These are phyloP conservation scores for Triplophysa yarkandensis DNA, from an alignment of 2,797 vertebrate genomes.

Conservation along the genomic window DNA sequence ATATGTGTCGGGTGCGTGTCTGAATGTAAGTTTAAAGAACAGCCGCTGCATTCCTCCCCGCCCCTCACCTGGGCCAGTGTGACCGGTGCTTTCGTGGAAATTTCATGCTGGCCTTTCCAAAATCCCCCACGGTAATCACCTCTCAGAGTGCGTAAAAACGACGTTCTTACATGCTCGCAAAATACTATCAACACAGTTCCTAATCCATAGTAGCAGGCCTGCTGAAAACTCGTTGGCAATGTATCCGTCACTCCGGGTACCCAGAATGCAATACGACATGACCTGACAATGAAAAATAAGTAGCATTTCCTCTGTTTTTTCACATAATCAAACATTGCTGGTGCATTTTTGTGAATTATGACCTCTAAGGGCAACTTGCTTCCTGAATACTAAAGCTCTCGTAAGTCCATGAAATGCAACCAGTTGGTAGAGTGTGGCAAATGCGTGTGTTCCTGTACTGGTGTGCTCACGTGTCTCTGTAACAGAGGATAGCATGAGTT, in stretches of 20 bases:
- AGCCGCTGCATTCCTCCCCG: conserved; percentile 65
- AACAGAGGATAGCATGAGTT: conserved; percentile 35
- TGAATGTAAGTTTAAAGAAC: conserved; percentile 73
- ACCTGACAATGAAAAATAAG: conserved; percentile 37
- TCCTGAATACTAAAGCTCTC: conserved; percentile 48
- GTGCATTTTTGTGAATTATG: conserved; percentile 33
- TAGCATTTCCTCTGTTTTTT: conserved; percentile 48
- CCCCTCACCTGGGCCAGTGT: conserved; percentile 73
- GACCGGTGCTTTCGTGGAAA: conserved; percentile 58
- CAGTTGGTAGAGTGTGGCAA: conserved; percentile 52
- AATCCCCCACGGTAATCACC: conserved; percentile 54
- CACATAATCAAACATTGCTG: conserved; percentile 53
- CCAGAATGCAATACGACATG: conserved; percentile 58
- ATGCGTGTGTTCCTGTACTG: conserved; percentile 26
- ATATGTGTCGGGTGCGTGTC: conserved; percentile 73
- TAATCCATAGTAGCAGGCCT: conserved; percentile 73
- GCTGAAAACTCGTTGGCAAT: conserved; percentile 71
- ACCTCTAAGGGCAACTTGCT: conserved; percentile 56
- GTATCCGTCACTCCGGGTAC: conserved; percentile 47
- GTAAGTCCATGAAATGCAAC: conserved; percentile 61
- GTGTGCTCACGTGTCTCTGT: conserved; percentile 19
- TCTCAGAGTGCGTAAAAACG: conserved; percentile 66
- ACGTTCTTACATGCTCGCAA: conserved; percentile 62
- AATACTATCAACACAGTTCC: conserved; percentile 55
- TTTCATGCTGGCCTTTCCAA: conserved; percentile 67